Evolutionary conservation across 1,140 invertebrate species (phyloP), one percentile per base, ranked within the genome.

Genomic region (Anadara kagoshimensis): DNA sequence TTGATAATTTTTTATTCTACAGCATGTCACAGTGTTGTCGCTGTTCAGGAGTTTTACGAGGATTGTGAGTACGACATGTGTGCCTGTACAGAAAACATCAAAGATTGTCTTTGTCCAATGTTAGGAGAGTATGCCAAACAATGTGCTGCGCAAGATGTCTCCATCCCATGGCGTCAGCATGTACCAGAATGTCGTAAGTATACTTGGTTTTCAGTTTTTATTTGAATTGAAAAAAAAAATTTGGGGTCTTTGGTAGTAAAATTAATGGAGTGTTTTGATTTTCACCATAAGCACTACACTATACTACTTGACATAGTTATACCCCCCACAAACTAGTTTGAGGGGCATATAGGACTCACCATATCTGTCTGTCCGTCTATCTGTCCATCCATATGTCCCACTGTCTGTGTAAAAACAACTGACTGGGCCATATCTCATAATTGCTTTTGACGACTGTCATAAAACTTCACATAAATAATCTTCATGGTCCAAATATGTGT

Each of bases 61-160:
- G 92, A 95, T 85, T 97, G 96, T 86, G 82, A 95, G 72, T 96
- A 94, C 87, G 96, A 97, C 84, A 92, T 96, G 87, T 97, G 96
- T 83, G 92, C 94, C 16, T 97, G 95, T 86, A 91, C 20, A 90
- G 76, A 73, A n/a, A 85, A 83, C 69, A 49, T 85, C 45, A 77
- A 70, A 61, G 81, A 91, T 26, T 97, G 95, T 83, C 90, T 96
- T 57, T 97, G 96, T 86, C 94, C 95, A 5, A 93, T 93, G 10
- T 83, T 97, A 2, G 92, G 94, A 0, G 92, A 93, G 54, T 97
- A 97, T 87, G 95, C 94, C 14, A 92, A 92, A 58, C 93, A 94
- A 71, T 97, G 96, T 89, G 92, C 94, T 41, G 88, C 91, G 14
- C 90, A 92, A 71, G 94, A 93, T 14, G 88, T 94, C 2, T 89